Evolutionary conservation across 2,888 invertebrate genomes (phyloP), one percentile per base, ranked within the genome.

Genomic region (Andrena trimmerana): DNA sequence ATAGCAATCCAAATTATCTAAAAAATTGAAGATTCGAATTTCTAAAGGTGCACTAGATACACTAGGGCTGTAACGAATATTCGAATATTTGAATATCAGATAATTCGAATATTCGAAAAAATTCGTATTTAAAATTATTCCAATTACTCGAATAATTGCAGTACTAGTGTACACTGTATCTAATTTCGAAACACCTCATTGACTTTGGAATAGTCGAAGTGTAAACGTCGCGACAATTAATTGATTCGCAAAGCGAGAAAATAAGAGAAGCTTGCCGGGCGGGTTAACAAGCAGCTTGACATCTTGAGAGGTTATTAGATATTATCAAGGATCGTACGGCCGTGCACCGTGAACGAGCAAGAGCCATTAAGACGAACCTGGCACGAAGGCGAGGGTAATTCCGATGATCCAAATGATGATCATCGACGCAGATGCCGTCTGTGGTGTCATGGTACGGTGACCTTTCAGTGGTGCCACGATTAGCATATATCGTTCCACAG

Each of bases 401-500:
- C 96, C 96, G 62, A 95, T 92, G 20, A 95, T 88, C 97, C 97
- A 97, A 83, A 96, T 95, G 59, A 95, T 92, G 5, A 94, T 90
- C 90, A 96, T 93, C 36, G 95, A 94, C 50, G 94, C 91, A 52
- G 94, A 93, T 50, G 96, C 95, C 54, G 95, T 94, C 83, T 94
- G 94, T n/a, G 94, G 93, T 79, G 95, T 95, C 76, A 96, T 94
- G 57, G 94, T 94, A 63, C 95, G 95, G 89, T 95, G 95, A 10
- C 95, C 94, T 42, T 95, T 95, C 85, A 96, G 95, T 0, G 96
- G 96, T 89, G 95, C 95, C 0, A 95, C 95, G 84, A 96, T 96
- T 71, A 96, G 92, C 83, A 96, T 92, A 91, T 96, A 97, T 86
- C 97, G 94, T 87, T 97, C 97, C 86, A 97, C 92, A 0, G 97